phyloP scores from a whole-genome alignment of 2,797 vertebrate species.

The Microctenopoma steveboyesi region DNA sequence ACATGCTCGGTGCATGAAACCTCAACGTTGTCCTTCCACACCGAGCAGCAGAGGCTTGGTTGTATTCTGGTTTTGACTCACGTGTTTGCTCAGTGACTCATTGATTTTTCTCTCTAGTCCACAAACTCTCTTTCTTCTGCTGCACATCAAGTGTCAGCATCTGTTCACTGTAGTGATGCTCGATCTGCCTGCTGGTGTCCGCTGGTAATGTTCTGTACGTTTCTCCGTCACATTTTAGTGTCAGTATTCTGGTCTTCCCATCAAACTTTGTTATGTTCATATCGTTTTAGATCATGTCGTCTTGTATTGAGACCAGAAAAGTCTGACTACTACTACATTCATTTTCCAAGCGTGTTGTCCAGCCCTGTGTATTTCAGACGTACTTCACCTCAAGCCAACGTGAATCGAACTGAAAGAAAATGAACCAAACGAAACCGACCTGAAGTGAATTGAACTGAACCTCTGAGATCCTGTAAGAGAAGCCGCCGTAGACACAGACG shows the following conservation, averaged over 20 bases:
- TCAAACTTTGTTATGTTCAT: too few species aligned
- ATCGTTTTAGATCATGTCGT: too few species aligned
- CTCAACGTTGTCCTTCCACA: neutral
- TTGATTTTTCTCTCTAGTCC: neutral
- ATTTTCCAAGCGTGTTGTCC: neutral
- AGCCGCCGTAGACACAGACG: neutral
- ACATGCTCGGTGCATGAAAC: too few species aligned
- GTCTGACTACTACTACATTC: neutral
- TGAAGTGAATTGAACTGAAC: neutral
- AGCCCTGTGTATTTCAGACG: neutral
- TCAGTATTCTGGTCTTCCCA: too few species aligned
- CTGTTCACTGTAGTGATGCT: too few species aligned
- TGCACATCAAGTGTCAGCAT: neutral
- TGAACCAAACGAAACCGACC: conserved; percentile 15
- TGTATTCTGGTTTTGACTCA: neutral
- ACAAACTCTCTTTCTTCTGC: neutral
- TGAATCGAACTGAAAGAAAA: neutral
- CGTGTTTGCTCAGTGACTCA: neutral
- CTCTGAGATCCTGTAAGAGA: neutral
- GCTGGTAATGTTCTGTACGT: too few species aligned
- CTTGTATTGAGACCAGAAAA: too few species aligned
- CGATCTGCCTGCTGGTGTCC: too few species aligned
- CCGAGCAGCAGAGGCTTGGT: neutral
- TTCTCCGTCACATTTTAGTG: too few species aligned
- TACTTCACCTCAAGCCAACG: too few species aligned